Evolutionary conservation across 2,113 vertebrate species (phyloP).

Genomic region (Nannospalax galili): DNA sequence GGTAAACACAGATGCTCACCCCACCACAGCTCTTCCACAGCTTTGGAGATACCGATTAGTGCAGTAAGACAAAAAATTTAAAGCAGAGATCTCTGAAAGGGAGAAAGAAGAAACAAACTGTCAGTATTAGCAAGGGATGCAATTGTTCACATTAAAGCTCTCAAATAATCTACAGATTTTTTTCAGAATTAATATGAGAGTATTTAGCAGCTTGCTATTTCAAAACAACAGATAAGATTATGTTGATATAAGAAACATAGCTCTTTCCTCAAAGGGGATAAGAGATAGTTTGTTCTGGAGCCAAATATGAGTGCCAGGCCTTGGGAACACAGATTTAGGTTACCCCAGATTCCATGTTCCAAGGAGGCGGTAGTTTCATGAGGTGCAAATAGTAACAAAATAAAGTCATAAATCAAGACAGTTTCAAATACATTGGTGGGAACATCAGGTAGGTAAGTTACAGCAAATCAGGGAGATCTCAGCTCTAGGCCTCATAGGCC

Average conservation of each 20-base stretch:
- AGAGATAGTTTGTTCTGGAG: neutral
- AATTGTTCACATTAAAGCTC: neutral
- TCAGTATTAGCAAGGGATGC: neutral
- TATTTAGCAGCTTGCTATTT: neutral
- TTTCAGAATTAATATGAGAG: neutral
- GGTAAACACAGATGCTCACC: neutral
- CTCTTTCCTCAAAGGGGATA: neutral
- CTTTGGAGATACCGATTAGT: neutral
- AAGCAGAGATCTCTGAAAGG: neutral
- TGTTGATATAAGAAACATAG: neutral
- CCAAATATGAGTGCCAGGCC: neutral
- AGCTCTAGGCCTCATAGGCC: too few species aligned
- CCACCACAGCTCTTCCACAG: neutral
- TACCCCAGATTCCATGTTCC: neutral
- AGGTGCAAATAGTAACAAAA: neutral
- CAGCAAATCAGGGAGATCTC: too few species aligned
- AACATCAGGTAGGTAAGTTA: too few species aligned
- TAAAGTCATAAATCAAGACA: neutral
- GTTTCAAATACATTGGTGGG: neutral
- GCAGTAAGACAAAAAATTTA: neutral
- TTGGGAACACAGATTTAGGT: neutral
- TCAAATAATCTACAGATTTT: neutral
- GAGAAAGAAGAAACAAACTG: neutral
- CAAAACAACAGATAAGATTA: constrained; percentile 27
- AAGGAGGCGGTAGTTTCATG: neutral